Evolutionary conservation across 2,888 invertebrate genomes (phyloP).

Genomic region (Patella pellucida): DNA sequence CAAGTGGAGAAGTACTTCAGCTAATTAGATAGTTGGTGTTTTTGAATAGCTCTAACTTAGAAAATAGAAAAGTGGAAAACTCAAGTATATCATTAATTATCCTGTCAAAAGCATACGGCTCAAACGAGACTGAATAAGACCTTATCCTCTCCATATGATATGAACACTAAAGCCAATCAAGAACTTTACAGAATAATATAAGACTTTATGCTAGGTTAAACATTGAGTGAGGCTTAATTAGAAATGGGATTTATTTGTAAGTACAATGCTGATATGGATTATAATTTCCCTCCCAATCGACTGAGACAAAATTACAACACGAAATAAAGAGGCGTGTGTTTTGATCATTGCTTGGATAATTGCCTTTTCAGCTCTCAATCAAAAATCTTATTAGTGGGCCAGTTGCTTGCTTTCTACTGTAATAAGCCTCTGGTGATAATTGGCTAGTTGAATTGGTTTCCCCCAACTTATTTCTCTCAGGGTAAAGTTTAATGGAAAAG

Average conservation of each 20-base stretch:
- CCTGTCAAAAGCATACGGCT: slow-evolving; percentile 1
- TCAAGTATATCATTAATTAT: not conserved
- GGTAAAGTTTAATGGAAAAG: slow-evolving; percentile 7
- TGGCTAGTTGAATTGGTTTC: slow-evolving; percentile 8
- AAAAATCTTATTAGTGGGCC: slow-evolving; percentile 2
- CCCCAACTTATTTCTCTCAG: not conserved
- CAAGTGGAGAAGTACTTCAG: too few species aligned
- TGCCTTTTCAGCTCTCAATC: slow-evolving; percentile 11
- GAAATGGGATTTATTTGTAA: slow-evolving; percentile 11
- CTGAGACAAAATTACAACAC: slow-evolving; percentile 2
- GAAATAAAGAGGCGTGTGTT: slow-evolving; percentile 11
- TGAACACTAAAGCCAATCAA: too few species aligned
- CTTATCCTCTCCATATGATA: too few species aligned
- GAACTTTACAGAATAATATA: not conserved
- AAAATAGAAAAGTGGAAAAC: too few species aligned
- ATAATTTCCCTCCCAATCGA: not conserved
- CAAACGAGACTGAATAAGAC: not conserved
- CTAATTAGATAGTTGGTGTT: too few species aligned
- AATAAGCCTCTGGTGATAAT: slow-evolving; percentile 9
- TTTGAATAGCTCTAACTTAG: too few species aligned
- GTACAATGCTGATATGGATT: slow-evolving; percentile 9
- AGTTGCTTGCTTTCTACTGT: not conserved
- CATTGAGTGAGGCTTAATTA: not conserved
- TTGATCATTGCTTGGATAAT: slow-evolving; percentile 12
- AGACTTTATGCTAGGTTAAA: slow-evolving; percentile 5